These are phyloP conservation scores for Callorhinus ursinus DNA, from an alignment of 2,113 vertebrate genomes.

Conservation along the genomic window DNA sequence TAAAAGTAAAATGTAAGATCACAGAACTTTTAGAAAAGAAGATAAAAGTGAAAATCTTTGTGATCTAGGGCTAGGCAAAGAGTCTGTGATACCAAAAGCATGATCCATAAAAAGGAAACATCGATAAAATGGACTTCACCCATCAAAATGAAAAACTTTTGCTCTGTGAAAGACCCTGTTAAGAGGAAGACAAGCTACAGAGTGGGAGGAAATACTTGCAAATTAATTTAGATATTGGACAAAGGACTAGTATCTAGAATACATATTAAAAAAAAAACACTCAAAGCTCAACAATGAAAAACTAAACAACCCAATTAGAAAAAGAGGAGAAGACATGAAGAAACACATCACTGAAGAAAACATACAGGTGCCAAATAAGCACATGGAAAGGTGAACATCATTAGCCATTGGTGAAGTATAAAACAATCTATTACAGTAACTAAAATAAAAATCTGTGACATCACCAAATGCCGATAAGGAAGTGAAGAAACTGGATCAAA, in stretches of 20 bases:
- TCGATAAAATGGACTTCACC: neutral
- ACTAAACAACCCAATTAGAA: neutral
- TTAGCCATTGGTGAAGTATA: neutral
- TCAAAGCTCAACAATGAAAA: neutral
- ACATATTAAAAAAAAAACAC: neutral
- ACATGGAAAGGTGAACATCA: neutral
- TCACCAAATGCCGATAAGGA: neutral
- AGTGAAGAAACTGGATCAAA: neutral
- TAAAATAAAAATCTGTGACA: neutral
- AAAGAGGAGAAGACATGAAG: neutral
- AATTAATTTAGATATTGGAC: neutral
- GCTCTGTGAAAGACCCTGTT: neutral
- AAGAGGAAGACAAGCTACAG: neutral
- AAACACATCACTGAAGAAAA: neutral
- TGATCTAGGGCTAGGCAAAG: neutral
- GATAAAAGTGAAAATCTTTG: neutral
- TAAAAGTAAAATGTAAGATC: neutral
- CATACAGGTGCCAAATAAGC: neutral
- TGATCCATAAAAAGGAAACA: neutral
- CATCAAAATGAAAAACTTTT: neutral
- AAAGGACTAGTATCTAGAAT: neutral
- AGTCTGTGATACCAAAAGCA: neutral
- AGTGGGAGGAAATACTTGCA: neutral
- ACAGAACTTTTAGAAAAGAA: neutral
- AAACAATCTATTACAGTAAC: neutral